phyloP scores from a whole-genome alignment of 2,888 invertebrate genomes.

The Leucania comma region DNA sequence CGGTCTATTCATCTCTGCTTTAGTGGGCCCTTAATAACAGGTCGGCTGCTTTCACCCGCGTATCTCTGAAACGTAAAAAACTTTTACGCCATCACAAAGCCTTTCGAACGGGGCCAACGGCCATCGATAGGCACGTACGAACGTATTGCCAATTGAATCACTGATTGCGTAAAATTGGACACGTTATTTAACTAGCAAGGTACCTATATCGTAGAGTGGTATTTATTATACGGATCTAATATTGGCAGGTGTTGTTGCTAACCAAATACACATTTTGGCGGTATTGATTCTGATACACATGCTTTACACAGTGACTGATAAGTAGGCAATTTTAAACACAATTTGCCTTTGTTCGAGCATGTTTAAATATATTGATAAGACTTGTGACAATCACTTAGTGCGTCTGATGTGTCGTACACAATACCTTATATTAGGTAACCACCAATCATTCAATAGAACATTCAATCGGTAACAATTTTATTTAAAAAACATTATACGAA shows the following conservation, averaged over 20 bases:
- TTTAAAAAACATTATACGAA: background rate
- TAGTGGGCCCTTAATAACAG: conserved; percentile 60
- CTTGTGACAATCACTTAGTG: background rate
- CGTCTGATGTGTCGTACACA: background rate
- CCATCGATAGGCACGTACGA: conserved; percentile 51
- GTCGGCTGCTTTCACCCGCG: conserved; percentile 53
- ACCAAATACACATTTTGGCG: conserved; percentile 17
- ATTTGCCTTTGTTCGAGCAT: background rate
- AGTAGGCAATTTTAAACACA: background rate
- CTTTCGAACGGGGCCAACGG: conserved; percentile 49
- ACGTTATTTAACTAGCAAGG: conserved; percentile 46
- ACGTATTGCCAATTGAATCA: conserved; percentile 54
- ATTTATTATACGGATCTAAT: conserved; percentile 20
- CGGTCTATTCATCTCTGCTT: conserved; percentile 54
- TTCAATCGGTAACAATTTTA: background rate
- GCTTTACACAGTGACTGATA: background rate
- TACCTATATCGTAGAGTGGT: background rate
- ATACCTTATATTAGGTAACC: background rate
- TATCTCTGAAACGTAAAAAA: conserved; percentile 56
- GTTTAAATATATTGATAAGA: background rate
- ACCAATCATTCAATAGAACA: background rate
- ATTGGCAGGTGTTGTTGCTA: conserved; percentile 20
- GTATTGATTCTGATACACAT: background rate
- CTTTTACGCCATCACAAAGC: conserved; percentile 50
- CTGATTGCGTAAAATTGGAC: conserved; percentile 55